Conservation (phyloP, 2,888 invertebrate species). For the Orchesella flavescens region DNA sequence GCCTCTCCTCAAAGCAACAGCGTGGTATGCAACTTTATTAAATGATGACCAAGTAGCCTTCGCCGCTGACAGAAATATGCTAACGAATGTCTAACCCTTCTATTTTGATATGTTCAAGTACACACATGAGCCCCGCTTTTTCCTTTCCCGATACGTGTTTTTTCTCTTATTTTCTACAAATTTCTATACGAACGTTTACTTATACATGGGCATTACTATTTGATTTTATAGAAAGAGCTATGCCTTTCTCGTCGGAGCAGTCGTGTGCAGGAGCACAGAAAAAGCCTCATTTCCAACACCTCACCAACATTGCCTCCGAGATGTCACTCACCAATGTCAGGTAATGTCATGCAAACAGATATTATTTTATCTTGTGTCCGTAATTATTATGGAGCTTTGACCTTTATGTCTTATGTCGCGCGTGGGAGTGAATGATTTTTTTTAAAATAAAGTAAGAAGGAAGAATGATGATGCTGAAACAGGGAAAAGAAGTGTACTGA, state of each 20-base stretch:
- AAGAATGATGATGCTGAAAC: too few relatives aligned
- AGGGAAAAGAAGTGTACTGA: too few relatives aligned
- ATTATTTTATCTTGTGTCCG: background rate
- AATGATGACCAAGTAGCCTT: too few relatives aligned
- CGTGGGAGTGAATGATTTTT: too few relatives aligned
- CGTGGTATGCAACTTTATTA: too few relatives aligned
- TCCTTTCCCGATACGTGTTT: background rate
- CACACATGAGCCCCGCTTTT: background rate
- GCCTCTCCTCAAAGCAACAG: too few relatives aligned
- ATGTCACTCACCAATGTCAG: conserved; percentile 86
- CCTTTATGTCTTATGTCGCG: too few relatives aligned
- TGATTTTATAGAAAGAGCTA: conserved; percentile 75
- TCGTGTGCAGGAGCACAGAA: conserved; percentile 79
- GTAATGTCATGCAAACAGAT: conserved; percentile 72
- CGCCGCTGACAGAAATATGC: too few relatives aligned
- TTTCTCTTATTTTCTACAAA: background rate
- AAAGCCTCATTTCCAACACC: conserved; percentile 84
- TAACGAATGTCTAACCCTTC: too few relatives aligned
- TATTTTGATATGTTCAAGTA: too few relatives aligned
- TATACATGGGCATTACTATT: background rate
- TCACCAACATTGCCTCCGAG: conserved; percentile 82
- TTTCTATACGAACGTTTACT: background rate
- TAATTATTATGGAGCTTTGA: too few relatives aligned
- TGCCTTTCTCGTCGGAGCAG: conserved; percentile 77
- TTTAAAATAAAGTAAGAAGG: too few relatives aligned